Evolutionary conservation across 2,113 vertebrate genomes (phyloP), one percentile per base, ranked within the genome.

Genomic region (Pomatorhinus ruficollis): DNA sequence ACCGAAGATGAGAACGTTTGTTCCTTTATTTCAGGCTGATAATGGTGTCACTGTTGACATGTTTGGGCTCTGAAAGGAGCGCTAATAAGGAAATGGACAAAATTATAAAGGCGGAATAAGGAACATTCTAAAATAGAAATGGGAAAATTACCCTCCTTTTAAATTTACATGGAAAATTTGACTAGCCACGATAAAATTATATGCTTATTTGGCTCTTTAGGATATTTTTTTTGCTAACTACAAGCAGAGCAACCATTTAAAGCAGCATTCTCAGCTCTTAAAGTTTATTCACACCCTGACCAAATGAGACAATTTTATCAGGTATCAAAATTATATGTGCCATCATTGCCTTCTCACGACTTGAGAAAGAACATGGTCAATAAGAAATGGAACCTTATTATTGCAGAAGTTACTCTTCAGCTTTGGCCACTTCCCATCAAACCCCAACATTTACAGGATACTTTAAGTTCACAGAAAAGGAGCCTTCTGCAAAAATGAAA

Each of bases 221-320:
- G 44, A 79, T 93, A 64, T 79, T 92, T 64, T 64, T 52, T 61
- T 93, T 94, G 35, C 68, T 77, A 95, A 95, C 76, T 78, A 77
- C 91, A 97, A 96, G 92, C 44, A 94, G 64, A 94, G 80, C 33
- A 93, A 80, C 78, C 83, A 97, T 69, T 96, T 93, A 81, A 96
- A 94, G 39, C 31, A 75, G 60, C 77, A 60, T 78, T 89, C 72
- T 75, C 28, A 61, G 94, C 78, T 64, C 68, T 40, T 91, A 89
- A 94, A 96, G 87, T 31, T 44, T 64, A 39, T 85, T 64, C 52
- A 76, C 84, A 71, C 21, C 54, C 75, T 59, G 63, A 66, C 28
- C 23, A 85, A 95, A 77, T 66, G 5, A 88, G 83, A 74, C 27
- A 60, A 25, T 71, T 92, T 89, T 49, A 80, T 44, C 53, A 88